These are phyloP conservation scores for Chrysolina haemoptera DNA, from an alignment of 2,888 invertebrate genomes.

Conservation along the genomic window DNA sequence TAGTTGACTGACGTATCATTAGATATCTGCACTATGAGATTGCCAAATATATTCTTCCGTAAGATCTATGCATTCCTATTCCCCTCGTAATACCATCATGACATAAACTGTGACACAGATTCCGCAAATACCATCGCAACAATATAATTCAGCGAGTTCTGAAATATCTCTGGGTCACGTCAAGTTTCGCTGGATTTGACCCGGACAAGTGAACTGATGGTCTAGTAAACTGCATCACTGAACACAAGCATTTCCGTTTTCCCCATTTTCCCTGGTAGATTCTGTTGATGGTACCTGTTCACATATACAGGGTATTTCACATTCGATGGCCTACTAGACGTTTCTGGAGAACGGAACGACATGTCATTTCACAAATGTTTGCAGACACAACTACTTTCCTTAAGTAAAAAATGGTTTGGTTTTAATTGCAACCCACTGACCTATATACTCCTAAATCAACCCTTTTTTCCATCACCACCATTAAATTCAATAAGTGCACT, in stretches of 20 bases:
- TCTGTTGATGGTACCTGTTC: background rate
- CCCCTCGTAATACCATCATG: background rate
- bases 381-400: too few species aligned
- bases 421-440: background rate
- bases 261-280: conserved; percentile 25
- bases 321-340: too few species aligned
- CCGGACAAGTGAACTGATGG: conserved; percentile 39
- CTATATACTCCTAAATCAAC: background rate
- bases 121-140: conserved; percentile 12
- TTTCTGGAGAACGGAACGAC: too few species aligned
- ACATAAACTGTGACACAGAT: conserved; percentile 14
- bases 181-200: conserved; percentile 32
- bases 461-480: background rate
- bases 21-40: too few species aligned
- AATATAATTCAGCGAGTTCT: conserved; percentile 35
- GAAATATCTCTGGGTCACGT: conserved; percentile 38
- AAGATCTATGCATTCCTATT: background rate
- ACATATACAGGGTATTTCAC: too few species aligned
- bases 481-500: conserved; percentile 29
- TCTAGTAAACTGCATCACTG: conserved; percentile 42
- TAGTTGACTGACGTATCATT: too few species aligned
- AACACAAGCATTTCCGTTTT: conserved; percentile 44
- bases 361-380: too few species aligned
- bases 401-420: background rate
- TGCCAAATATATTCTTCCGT: background rate